These are phyloP conservation scores for Pontoporia blainvillei DNA, from an alignment of 2,113 vertebrate genomes.

Conservation along the genomic window DNA sequence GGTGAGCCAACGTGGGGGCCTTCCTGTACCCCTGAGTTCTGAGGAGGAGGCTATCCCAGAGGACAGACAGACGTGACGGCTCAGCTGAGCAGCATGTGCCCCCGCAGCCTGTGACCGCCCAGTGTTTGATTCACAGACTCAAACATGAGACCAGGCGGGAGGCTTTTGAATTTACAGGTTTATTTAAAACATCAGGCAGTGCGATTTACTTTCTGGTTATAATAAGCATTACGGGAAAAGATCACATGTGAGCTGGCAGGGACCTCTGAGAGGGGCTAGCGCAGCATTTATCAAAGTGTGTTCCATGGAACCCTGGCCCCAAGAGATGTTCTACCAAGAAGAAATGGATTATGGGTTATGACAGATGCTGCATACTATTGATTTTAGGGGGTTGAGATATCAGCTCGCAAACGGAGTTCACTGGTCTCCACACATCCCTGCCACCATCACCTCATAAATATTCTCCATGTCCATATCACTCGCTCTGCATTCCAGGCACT, in stretches of 20 bases:
- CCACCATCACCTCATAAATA: background rate
- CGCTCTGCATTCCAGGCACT: background rate
- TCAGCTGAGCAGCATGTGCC: rapidly evolving
- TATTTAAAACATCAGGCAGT: background rate
- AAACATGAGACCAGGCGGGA: background rate
- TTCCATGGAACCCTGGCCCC: background rate
- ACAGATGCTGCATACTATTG: background rate
- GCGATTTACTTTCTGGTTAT: background rate
- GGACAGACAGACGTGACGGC: background rate
- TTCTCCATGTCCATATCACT: background rate
- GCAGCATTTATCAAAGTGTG: background rate
- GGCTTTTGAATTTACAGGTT: background rate
- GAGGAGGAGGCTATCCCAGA: background rate
- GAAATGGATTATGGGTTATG: background rate
- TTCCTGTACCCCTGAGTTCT: background rate
- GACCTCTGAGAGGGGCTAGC: background rate
- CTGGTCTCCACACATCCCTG: background rate
- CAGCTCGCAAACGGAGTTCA: background rate
- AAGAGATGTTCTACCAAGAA: background rate
- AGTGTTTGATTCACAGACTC: background rate
- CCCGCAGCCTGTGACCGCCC: background rate
- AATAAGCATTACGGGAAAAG: background rate
- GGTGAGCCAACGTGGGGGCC: background rate
- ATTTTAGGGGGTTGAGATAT: background rate
- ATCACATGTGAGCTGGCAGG: background rate